A percentile compares a stretch with the other conserved stretches of the same genome.
Evolutionary conservation across 2,113 vertebrate genomes (phyloP).

Genomic region (Hymenochirus boettgeri): DNA sequence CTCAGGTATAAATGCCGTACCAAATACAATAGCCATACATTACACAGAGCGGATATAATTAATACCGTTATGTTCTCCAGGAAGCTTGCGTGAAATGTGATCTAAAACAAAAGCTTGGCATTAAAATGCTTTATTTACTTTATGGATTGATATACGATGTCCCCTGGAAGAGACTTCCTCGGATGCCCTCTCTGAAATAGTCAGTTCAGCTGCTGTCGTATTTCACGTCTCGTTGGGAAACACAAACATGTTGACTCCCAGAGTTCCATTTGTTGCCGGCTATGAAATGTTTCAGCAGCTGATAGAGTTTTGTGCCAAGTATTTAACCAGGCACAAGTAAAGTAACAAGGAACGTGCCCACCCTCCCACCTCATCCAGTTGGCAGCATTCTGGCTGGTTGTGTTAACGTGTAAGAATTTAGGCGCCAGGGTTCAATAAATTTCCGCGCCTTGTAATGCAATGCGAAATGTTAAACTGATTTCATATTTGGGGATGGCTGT

Average conservation of each 20-base stretch:
- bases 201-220: constrained; percentile 36
- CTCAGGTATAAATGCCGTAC: no score
- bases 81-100: not conserved
- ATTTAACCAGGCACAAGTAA: constrained; percentile 26
- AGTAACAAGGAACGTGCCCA: not conserved
- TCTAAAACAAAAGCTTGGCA: not conserved
- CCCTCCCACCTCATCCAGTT: constrained; percentile 6
- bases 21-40: no score
- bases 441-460: not conserved
- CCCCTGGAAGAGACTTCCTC: not conserved
- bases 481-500: not conserved
- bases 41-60: no score
- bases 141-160: constrained; percentile 6
- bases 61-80: not conserved
- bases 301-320: constrained; percentile 31
- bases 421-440: constrained; percentile 28
- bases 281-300: constrained; percentile 55
- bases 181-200: not conserved
- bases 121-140: constrained; percentile 1
- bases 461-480: not conserved
- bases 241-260: constrained; percentile 49
- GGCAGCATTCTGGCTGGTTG: not conserved
- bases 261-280: constrained; percentile 42
- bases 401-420: constrained; percentile 9
- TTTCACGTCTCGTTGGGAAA: constrained; percentile 42